phyloP scores from a whole-genome alignment of 2,113 vertebrate genomes.

The Anthoscopus minutus region DNA sequence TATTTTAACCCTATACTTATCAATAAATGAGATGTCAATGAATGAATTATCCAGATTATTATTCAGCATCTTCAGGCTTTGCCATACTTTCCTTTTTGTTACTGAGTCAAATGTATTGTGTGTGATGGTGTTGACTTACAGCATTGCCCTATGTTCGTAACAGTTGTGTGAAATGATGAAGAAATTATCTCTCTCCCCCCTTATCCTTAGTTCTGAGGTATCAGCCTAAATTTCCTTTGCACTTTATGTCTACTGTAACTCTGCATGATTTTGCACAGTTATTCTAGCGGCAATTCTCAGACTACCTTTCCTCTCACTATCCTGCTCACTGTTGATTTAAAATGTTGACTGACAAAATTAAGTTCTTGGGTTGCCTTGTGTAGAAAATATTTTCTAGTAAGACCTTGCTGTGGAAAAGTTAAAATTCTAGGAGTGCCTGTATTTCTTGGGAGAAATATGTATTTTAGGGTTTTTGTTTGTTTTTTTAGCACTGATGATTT shows the following conservation, averaged over 20 bases:
- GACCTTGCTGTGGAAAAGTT: not conserved
- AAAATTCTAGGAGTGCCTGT: not conserved
- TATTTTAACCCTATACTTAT: no score
- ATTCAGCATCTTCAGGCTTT: not conserved
- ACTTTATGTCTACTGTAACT: no score
- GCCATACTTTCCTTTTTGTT: not conserved
- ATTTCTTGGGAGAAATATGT: not conserved
- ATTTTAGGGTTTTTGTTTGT: not conserved
- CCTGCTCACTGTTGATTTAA: not conserved
- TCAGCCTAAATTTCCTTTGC: not conserved
- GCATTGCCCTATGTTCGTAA: not conserved
- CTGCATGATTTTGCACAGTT: not conserved
- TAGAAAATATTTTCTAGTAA: not conserved
- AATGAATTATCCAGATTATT: not conserved
- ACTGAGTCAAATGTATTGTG: not conserved
- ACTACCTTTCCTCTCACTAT: not conserved
- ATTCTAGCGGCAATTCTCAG: not conserved
- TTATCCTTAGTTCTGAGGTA: not conserved
- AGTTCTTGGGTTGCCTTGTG: not conserved
- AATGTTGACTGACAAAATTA: not conserved
- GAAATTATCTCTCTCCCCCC: not conserved
- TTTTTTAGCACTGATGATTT: not conserved
- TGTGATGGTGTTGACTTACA: not conserved
- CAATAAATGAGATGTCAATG: not conserved
- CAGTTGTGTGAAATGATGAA: not conserved